Evolutionary conservation across 2,888 invertebrate species (phyloP), one percentile per base, ranked within the genome.

Genomic region (Cephus sareptanus): DNA sequence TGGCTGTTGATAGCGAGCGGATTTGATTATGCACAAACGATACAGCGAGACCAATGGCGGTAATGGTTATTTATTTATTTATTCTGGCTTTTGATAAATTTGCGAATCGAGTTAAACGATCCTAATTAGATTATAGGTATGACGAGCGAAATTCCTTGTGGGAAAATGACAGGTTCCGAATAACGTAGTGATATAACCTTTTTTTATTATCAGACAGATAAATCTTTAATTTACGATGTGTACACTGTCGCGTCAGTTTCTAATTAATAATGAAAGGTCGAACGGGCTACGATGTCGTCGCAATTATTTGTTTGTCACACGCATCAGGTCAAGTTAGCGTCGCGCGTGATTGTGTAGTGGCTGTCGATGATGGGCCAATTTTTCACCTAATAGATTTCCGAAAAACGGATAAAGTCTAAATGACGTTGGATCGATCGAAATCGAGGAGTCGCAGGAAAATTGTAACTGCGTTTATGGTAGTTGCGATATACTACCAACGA

Each of bases 281-380:
- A 78, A 77, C 77, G 69, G 76, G 71, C 74, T 34, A 73, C 23
- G 23, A 23, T 56, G 56, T 56, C 23, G 56, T 56, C 23, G 6
- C 0, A 34, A 78, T 31, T 35, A 71, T 75, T 78, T 31, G 69
- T 79, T 37, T 70, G 73, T 31, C 73, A 71, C 75, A 76, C 30
- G 40, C 75, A 69, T 77, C 75, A 34, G 76, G 40, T 76, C 73
- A 68, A 77, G 69, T 34, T 56, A 34, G n/a, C 74, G 69, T 74
- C 37, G 33, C 23, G 40, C 68, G 34, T 11, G 74, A 77, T n/a
- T n/a, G 68, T 77, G 73, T 56, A 74, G 40, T 80, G 77, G 77
- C 76, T 78, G 81, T 79, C 76, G 74, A 75, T 75, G 77, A 84
- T 79, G 85, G 84, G 83, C 83, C 82, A 85, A 83, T 84, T 86